These are phyloP conservation scores for Drosophila pegasa DNA, from an alignment of 2,888 invertebrate species.

Conservation along the genomic window DNA sequence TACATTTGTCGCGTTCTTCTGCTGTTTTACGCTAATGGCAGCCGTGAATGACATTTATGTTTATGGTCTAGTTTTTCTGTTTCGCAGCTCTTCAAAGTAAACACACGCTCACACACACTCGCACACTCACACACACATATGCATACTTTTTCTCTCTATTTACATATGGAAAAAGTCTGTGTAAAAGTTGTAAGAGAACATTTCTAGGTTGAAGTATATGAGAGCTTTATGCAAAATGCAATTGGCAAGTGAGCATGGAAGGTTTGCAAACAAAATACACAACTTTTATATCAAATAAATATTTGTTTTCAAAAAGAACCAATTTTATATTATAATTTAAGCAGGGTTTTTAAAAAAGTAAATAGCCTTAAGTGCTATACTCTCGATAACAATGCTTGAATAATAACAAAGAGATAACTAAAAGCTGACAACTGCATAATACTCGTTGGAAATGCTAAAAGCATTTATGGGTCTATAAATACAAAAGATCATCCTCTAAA, in stretches of 20 bases:
- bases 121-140: neutral
- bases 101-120: conserved; percentile 23
- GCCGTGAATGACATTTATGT: conserved; percentile 74
- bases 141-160: neutral
- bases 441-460: too few species aligned
- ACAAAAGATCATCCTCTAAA: too few species aligned
- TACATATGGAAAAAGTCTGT: conserved; percentile 6
- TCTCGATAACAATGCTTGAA: too few species aligned
- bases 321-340: neutral
- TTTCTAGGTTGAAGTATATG: neutral
- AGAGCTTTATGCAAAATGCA: neutral
- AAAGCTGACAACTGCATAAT: too few species aligned
- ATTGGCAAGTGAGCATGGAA: neutral
- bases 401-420: neutral
- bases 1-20: conserved; percentile 47
- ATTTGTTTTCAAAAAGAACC: neutral
- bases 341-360: neutral
- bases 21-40: conserved; percentile 65
- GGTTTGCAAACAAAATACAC: neutral
- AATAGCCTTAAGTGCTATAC: too few species aligned
- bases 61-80: conserved; percentile 65
- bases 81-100: conserved; percentile 21
- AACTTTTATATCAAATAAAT: neutral
- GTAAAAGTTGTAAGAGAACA: neutral
- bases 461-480: too few species aligned